A percentile compares a stretch with the other conserved stretches of the same genome.
phyloP scores from a whole-genome alignment of 64 coral and sea anemone genomes.

The Dendrophyllia cribrosa region DNA sequence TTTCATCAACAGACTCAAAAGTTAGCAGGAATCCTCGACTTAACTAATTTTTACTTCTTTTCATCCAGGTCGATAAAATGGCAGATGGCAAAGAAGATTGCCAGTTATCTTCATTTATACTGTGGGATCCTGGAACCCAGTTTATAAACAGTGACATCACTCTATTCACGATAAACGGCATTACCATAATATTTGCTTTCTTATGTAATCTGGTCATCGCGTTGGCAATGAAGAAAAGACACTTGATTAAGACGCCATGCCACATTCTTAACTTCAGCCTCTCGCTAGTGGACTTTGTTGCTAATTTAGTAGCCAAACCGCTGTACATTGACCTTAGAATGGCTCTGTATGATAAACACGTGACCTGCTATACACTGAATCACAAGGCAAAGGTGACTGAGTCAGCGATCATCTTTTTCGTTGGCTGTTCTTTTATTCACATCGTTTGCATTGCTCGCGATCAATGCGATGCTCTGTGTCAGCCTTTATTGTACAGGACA shows the following conservation, averaged over 20 bases:
- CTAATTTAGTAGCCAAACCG: not conserved
- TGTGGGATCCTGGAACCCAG: not conserved
- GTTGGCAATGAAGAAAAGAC: not conserved
- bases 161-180: not conserved
- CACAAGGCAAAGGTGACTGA: not conserved
- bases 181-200: not conserved
- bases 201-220: not conserved
- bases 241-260: not conserved
- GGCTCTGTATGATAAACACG: not conserved
- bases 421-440: not conserved
- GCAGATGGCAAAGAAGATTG: not conserved
- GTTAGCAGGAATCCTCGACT: too few species aligned
- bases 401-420: not conserved
- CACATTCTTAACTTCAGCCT: constrained; percentile 1
- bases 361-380: not conserved
- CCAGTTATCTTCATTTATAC: not conserved
- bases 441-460: not conserved
- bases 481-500: not conserved
- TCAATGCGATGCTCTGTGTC: not conserved
- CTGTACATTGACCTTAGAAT: not conserved
- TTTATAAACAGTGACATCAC: not conserved
- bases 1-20: too few species aligned
- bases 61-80: not conserved
- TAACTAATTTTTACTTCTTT: too few species aligned
- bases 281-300: not conserved